Evolutionary conservation across 2,797 vertebrate species (phyloP).

Genomic region (Gymnodraco acuticeps): DNA sequence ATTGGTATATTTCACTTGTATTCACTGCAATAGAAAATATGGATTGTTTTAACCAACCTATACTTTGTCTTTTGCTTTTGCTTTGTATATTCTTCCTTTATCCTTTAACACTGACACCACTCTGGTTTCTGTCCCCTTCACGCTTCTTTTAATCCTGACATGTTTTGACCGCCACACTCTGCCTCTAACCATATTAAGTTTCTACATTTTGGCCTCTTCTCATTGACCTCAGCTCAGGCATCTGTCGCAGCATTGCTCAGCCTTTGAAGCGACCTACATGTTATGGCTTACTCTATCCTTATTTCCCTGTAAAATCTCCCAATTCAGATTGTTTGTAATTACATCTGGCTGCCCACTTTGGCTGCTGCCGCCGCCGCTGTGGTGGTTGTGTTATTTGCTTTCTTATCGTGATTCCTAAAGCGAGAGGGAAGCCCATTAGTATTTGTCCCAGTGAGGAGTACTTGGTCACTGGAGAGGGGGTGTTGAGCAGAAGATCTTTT

Average conservation of each 20-base stretch:
- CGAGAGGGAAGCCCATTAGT: constrained; percentile 37
- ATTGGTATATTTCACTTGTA: neutral
- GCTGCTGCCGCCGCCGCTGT: neutral
- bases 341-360: constrained; percentile 25
- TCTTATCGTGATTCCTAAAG: constrained; percentile 41
- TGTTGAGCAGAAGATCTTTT: constrained; percentile 48
- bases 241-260: constrained; percentile 61
- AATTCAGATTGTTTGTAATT: constrained; percentile 14
- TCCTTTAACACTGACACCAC: neutral
- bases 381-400: neutral
- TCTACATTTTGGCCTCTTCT: constrained; percentile 36
- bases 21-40: neutral
- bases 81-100: neutral
- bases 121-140: constrained; percentile 10
- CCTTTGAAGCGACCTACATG: constrained; percentile 52
- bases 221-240: constrained; percentile 57
- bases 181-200: constrained; percentile 40
- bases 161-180: constrained; percentile 45
- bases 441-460: constrained; percentile 25
- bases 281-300: constrained; percentile 33
- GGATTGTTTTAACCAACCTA: neutral
- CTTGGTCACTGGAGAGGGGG: constrained; percentile 25
- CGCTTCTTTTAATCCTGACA: constrained; percentile 41
- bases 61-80: neutral
- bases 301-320: constrained; percentile 37